These are phyloP conservation scores for Origma solitaria DNA, from an alignment of 2,113 vertebrate genomes.

Conservation along the genomic window DNA sequence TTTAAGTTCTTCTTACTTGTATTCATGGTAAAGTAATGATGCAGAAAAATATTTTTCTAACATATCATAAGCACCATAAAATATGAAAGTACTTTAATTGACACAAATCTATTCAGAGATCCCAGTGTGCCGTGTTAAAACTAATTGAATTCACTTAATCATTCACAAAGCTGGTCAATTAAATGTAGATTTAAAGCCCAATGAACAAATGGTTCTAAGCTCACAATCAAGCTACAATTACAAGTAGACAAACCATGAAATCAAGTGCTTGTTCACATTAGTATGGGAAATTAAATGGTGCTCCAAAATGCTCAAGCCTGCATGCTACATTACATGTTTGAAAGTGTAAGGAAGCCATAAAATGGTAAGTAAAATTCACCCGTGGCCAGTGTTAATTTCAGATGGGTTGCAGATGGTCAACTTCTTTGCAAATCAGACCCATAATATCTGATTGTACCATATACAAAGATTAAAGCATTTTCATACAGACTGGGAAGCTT, in stretches of 20 bases:
- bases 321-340: constrained; percentile 24
- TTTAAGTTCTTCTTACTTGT: background rate
- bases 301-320: constrained; percentile 3
- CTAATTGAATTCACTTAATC: constrained; percentile 58
- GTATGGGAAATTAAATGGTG: constrained; percentile 49
- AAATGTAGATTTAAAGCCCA: constrained; percentile 35
- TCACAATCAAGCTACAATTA: constrained; percentile 55
- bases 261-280: constrained; percentile 64
- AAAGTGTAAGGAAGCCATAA: constrained; percentile 18
- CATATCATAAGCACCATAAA: constrained; percentile 30
- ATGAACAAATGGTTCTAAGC: constrained; percentile 49
- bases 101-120: constrained; percentile 37
- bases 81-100: constrained; percentile 23
- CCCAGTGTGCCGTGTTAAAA: constrained; percentile 43
- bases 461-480: background rate
- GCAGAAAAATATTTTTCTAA: constrained; percentile 49
- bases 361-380: constrained; percentile 20
- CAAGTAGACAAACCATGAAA: constrained; percentile 60
- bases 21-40: constrained; percentile 21
- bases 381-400: background rate
- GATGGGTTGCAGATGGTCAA: background rate
- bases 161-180: constrained; percentile 40
- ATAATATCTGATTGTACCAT: background rate
- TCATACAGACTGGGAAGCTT: background rate
- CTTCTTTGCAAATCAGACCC: background rate